These are phyloP conservation scores for Brachynemurus nebulosus DNA, from an alignment of 2,888 invertebrate species.

Conservation along the genomic window DNA sequence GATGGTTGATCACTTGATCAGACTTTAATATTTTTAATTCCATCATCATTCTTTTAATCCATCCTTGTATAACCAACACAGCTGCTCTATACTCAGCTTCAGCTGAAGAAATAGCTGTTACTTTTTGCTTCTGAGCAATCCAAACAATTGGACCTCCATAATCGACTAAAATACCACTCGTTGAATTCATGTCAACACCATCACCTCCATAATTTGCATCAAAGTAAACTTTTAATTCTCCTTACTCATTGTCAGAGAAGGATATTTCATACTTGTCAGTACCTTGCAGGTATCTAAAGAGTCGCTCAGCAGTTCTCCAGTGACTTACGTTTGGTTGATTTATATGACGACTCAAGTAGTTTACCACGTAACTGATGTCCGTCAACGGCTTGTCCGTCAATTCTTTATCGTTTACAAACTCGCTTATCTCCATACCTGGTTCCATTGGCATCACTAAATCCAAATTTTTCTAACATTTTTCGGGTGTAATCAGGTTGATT, in stretches of 20 bases:
- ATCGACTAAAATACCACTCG: slow-evolving; percentile 20
- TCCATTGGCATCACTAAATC: slow-evolving; percentile 16
- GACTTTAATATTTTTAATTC: slow-evolving; percentile 12
- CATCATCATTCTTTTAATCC: slow-evolving; percentile 17
- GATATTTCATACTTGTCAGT: slow-evolving; percentile 18
- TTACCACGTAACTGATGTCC: slow-evolving; percentile 22
- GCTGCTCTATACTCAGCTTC: slow-evolving; percentile 19
- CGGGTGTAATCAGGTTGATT: slow-evolving; percentile 16
- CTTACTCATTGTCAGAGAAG: slow-evolving; percentile 18
- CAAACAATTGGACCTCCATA: slow-evolving; percentile 22
- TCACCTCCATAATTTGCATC: slow-evolving; percentile 19
- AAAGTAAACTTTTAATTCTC: slow-evolving; percentile 13
- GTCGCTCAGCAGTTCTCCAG: slow-evolving; percentile 17
- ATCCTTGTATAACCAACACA: slow-evolving; percentile 12
- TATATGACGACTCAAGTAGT: slow-evolving; percentile 18
- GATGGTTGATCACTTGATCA: slow-evolving; percentile 6
- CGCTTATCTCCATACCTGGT: slow-evolving; percentile 15
- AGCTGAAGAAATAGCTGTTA: slow-evolving; percentile 13
- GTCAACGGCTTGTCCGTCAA: too few relatives aligned
- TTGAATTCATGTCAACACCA: slow-evolving; percentile 16
- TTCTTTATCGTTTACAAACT: slow-evolving; percentile 16
- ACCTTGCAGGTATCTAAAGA: slow-evolving; percentile 17
- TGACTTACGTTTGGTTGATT: slow-evolving; percentile 17
- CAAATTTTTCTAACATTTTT: slow-evolving; percentile 14
- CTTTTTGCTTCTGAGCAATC: slow-evolving; percentile 18